phyloP scores from a whole-genome alignment of 2,113 vertebrate genomes.

The Chunga burmeisteri region DNA sequence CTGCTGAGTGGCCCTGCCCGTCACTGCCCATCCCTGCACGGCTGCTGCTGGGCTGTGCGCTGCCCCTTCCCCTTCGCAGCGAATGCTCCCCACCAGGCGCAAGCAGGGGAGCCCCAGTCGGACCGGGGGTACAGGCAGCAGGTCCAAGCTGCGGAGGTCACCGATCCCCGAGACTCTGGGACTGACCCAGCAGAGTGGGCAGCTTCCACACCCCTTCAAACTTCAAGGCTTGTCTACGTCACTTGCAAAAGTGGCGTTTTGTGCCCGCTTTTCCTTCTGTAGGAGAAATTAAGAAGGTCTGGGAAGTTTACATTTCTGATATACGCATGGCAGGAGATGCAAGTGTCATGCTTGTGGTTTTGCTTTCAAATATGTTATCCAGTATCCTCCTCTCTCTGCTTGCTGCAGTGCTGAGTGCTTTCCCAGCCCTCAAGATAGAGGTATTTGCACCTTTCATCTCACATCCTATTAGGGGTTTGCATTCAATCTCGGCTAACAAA shows the following conservation, averaged over 20 bases:
- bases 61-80: neutral
- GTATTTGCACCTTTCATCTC: neutral
- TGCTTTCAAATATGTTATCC: neutral
- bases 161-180: neutral
- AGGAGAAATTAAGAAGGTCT: neutral
- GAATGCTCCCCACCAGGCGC: neutral
- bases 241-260: neutral
- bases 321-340: neutral
- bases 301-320: neutral
- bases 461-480: neutral
- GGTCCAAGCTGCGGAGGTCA: neutral
- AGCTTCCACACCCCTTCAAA: neutral
- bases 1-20: neutral
- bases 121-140: neutral
- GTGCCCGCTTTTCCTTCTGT: neutral
- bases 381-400: neutral
- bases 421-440: neutral
- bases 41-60: neutral
- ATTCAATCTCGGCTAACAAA: neutral
- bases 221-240: neutral
- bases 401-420: neutral
- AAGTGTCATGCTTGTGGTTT: neutral
- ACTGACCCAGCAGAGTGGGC: neutral
- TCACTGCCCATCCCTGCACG: neutral
- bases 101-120: neutral